Base-by-base conservation (phyloP, 2,797 vertebrate species). In the Hydrophis major region DNA sequence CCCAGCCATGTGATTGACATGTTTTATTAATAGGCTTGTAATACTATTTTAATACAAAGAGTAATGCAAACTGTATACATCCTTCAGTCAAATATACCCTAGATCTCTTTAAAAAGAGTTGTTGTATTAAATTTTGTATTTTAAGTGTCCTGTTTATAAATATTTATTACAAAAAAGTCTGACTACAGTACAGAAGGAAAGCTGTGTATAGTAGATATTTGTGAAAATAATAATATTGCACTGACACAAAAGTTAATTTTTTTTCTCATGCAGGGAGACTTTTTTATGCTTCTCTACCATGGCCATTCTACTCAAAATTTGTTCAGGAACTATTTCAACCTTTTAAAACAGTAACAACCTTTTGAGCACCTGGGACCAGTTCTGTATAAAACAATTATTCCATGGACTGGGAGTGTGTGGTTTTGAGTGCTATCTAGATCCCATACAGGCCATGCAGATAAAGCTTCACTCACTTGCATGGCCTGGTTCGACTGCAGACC, bases 11-110 rank as follows among this genome's bases (percentile, higher is more conserved):
- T 22, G 37, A 78, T 42, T 78, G 37, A 47, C 22, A 83, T 47
- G 37, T 25, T 95, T 93, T 42, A 92, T 63, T 28, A 61, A 61
- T 6, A 89, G 11, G 10, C 94, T 61, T 92, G 95, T 92, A 78
- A 90, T 91, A 94, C 16, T 74, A 91, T 96, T 94, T 93, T 89
- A 95, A 88, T 95, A 95, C 60, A 94, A 96, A 0, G 91, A 42
- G 10, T 53, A 93, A 90, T 59, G 63, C 87, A 96, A 94, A 92
- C 27, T 91, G 95, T 57, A 94, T 4, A 94, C 66, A 50, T 91
- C 14, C 25, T 86, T 94, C 47, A 57, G 14, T 90, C 92, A 60
- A 53, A 90, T 1, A n/a, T 90, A 42, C 86, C 93, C 93, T 94
- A 93, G 86, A 91, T 91, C 20, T 93, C 61, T 74, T 27, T 90